phyloP scores from a whole-genome alignment of 2,888 invertebrate species.

The Phengaris arion region DNA sequence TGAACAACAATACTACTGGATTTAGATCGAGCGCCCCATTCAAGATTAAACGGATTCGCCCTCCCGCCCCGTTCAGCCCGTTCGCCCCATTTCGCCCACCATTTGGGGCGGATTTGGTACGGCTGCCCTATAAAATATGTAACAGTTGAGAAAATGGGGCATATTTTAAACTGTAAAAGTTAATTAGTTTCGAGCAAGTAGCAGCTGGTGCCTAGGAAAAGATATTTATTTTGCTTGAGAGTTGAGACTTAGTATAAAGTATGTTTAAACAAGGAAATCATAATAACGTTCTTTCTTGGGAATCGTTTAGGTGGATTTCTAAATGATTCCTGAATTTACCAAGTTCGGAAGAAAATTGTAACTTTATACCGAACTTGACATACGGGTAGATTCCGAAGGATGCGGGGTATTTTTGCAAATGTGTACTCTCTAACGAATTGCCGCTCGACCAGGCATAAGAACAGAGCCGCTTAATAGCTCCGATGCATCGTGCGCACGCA shows the following conservation, averaged over 20 bases:
- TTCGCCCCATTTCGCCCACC: conserved; percentile 14
- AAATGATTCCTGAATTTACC: too few relatives aligned
- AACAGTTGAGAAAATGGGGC: not conserved
- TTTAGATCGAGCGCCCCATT: conserved; percentile 4
- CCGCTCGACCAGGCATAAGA: too few relatives aligned
- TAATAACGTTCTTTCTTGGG: too few relatives aligned
- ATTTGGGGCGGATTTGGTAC: conserved; percentile 1
- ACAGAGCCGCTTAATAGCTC: too few relatives aligned
- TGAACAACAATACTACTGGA: conserved; percentile 17
- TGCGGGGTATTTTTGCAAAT: too few relatives aligned
- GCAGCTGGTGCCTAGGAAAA: not conserved
- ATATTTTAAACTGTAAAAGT: not conserved
- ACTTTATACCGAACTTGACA: too few relatives aligned
- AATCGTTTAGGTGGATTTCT: too few relatives aligned
- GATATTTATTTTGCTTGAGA: not conserved
- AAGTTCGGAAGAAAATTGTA: too few relatives aligned
- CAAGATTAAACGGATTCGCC: conserved; percentile 16
- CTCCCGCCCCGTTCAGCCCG: not conserved
- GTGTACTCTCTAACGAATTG: too few relatives aligned
- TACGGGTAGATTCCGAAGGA: too few relatives aligned
- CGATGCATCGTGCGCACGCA: too few relatives aligned
- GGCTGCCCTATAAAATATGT: not conserved
- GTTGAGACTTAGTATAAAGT: not conserved
- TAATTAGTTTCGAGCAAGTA: not conserved
- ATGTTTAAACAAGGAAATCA: too few relatives aligned